These are phyloP conservation scores for Phylloscopus collybita DNA, from an alignment of 2,797 vertebrate genomes.

Conservation along the genomic window DNA sequence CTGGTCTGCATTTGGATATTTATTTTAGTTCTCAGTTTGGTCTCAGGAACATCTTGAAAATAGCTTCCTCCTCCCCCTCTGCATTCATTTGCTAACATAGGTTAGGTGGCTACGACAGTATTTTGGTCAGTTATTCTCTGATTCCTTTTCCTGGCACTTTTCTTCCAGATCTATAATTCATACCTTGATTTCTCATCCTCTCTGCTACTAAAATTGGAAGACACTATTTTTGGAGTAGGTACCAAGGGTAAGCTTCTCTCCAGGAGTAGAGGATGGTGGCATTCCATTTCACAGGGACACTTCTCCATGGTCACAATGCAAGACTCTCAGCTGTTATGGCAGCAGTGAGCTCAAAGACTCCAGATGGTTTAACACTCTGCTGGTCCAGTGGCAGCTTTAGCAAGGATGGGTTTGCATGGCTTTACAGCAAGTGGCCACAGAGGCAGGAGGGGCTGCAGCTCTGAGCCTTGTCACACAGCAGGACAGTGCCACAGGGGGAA, in stretches of 20 bases:
- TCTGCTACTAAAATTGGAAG: not conserved
- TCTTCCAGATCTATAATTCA: not conserved
- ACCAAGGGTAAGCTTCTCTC: not conserved
- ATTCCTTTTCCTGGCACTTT: not conserved
- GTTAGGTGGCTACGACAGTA: not conserved
- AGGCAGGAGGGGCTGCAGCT: not conserved
- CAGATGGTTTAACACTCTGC: not conserved
- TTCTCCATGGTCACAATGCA: not conserved
- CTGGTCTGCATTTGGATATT: not conserved
- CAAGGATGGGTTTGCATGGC: accelerated
- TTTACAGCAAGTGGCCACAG: not conserved
- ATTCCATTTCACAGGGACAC: not conserved
- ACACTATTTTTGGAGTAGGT: not conserved
- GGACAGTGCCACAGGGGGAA: not conserved
- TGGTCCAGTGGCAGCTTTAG: not conserved
- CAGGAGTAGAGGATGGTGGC: not conserved
- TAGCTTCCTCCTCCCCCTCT: not conserved
- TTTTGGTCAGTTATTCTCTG: not conserved
- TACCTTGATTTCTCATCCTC: not conserved
- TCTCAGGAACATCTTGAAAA: not conserved
- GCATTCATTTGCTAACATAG: not conserved
- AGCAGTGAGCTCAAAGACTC: not conserved
- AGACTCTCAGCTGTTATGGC: not conserved
- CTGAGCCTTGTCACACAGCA: not conserved
- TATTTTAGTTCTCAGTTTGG: not conserved